A percentile compares a stretch with the other conserved stretches of the same genome.
phyloP scores from a whole-genome alignment of 2,797 vertebrate species.

The Catharus ustulatus region DNA sequence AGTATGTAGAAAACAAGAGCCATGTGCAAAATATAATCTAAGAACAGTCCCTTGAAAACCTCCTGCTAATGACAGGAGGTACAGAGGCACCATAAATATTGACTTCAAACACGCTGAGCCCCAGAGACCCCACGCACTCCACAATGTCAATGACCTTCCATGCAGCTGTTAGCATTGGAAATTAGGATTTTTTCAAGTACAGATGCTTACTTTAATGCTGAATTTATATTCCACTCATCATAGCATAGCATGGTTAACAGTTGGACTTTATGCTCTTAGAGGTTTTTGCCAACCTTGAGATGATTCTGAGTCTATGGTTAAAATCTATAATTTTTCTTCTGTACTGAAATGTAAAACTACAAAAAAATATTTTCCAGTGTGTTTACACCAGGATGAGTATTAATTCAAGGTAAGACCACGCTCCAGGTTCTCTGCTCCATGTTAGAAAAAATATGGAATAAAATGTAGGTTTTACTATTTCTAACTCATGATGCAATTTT shows the following conservation, averaged over 20 bases:
- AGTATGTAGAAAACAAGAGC: neutral
- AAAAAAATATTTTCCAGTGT: neutral
- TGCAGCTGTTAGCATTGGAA: neutral
- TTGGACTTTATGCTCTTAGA: neutral
- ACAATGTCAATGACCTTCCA: neutral
- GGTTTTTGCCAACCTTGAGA: neutral
- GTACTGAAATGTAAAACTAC: neutral
- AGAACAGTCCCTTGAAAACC: neutral
- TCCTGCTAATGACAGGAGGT: neutral
- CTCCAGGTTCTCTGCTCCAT: neutral
- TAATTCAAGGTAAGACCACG: neutral
- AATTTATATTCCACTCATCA: neutral
- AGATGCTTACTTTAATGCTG: neutral
- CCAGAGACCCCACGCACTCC: neutral
- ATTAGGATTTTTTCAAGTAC: neutral
- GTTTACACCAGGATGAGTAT: neutral
- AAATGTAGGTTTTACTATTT: neutral
- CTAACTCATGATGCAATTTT: neutral
- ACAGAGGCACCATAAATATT: constrained; percentile 7
- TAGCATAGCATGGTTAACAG: neutral
- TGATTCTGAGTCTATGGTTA: neutral
- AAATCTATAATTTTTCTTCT: neutral
- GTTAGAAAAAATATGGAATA: neutral
- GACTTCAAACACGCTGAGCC: neutral
- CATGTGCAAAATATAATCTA: neutral